These are phyloP conservation scores for Macrobrachium nipponense DNA, from an alignment of 1,140 invertebrate genomes.

Conservation along the genomic window DNA sequence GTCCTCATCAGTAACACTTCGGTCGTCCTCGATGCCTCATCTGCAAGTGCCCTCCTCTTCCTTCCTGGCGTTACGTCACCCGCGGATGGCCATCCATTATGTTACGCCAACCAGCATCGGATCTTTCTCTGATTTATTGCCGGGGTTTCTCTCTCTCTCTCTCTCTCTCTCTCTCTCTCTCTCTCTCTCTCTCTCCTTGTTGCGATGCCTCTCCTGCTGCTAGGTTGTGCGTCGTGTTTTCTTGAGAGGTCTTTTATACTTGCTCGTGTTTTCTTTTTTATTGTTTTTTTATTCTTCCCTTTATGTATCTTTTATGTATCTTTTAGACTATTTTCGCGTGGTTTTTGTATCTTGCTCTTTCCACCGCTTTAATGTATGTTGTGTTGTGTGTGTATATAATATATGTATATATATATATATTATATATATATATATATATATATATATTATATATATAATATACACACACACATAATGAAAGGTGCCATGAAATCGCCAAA, in stretches of 20 bases:
- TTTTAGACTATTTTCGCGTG: too few relatives aligned
- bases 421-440: not conserved
- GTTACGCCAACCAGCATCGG: too few relatives aligned
- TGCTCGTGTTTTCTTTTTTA: not conserved
- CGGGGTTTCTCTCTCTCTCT: not conserved
- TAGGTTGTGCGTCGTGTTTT: not conserved
- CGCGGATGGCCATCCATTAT: too few relatives aligned
- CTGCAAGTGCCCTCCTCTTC: too few relatives aligned
- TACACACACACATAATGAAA: too few relatives aligned
- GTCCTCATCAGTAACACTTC: too few relatives aligned
- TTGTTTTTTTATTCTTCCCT: not conserved
- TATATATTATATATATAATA: too few relatives aligned
- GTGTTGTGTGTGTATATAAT: too few relatives aligned
- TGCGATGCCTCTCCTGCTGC: not conserved
- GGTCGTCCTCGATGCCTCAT: too few relatives aligned
- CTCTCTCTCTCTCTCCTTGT: not conserved
- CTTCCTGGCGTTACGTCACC: too few relatives aligned
- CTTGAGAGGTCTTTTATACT: not conserved
- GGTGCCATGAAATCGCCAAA: too few relatives aligned
- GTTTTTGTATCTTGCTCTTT: not conserved
- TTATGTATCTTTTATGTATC: not conserved
- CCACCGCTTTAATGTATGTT: not conserved
- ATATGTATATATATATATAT: conserved; percentile 2
- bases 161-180: conserved; percentile 8
- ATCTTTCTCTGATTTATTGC: too few relatives aligned